Percentiles rank a stretch among this genome's conserved stretches.
These are phyloP conservation scores for Laodelphax striatellus DNA, from an alignment of 1,140 invertebrate species.

Conservation along the genomic window DNA sequence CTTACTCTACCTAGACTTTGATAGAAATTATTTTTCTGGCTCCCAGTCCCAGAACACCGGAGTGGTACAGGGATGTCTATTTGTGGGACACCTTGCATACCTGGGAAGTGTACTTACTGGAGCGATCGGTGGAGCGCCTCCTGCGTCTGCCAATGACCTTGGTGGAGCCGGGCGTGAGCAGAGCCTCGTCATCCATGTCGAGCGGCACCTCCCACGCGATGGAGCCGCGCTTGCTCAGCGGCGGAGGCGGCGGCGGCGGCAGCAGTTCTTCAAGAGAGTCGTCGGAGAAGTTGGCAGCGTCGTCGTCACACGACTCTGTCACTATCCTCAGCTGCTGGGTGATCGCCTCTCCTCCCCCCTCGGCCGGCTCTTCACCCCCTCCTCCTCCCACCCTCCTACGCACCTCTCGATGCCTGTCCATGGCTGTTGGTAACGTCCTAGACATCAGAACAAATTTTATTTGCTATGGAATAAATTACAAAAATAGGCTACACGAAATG, in stretches of 20 bases:
- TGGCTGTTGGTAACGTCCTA: constrained; percentile 49
- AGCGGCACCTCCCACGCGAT: constrained; percentile 75
- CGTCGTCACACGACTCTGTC: constrained; percentile 32
- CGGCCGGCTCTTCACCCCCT: constrained; percentile 29
- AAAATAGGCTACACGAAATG: too few relatives aligned
- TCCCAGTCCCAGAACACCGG: too few relatives aligned
- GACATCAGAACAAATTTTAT: constrained; percentile 13
- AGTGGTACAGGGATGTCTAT: too few relatives aligned
- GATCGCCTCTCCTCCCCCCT: constrained; percentile 26
- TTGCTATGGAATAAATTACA: too few relatives aligned
- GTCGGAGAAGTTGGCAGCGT: constrained; percentile 65
- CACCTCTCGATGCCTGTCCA: constrained; percentile 63
- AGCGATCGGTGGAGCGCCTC: constrained; percentile 38
- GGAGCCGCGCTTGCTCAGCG: constrained; percentile 48
- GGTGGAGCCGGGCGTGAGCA: constrained; percentile 57
- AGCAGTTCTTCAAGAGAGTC: constrained; percentile 60
- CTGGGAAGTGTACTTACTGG: constrained; percentile 29
- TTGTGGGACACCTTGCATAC: background rate
- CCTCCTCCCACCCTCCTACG: constrained; percentile 36
- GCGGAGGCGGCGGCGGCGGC: constrained; percentile 9
- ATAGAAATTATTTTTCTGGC: too few relatives aligned
- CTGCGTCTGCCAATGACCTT: constrained; percentile 47
- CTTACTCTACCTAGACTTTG: too few relatives aligned
- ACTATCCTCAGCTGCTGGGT: constrained; percentile 6
- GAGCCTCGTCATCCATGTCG: constrained; percentile 40